Evolutionary conservation across 2,797 vertebrate species (phyloP).

Genomic region (Martes flavigula): DNA sequence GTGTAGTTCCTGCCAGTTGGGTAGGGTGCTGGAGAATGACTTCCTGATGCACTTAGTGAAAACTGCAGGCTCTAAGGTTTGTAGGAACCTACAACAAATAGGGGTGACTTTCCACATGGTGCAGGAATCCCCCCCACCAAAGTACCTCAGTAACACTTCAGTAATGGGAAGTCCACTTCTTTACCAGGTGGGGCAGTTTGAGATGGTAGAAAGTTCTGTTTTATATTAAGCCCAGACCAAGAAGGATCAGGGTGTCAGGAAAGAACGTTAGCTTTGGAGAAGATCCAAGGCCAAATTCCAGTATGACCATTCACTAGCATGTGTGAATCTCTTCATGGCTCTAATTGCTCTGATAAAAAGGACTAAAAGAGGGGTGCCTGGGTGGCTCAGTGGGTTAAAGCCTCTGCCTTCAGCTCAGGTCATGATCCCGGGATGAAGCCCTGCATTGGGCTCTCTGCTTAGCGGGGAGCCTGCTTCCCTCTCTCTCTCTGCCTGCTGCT

Average conservation of each 20-base stretch:
- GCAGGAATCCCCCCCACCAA: not conserved
- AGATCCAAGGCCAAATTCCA: not conserved
- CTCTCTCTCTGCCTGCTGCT: too few species aligned
- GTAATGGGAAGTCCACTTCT: not conserved
- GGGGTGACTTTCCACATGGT: not conserved
- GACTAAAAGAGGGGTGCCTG: not conserved
- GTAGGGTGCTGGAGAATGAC: not conserved
- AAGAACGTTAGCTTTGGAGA: not conserved
- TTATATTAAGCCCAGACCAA: not conserved
- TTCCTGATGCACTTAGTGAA: constrained; percentile 6
- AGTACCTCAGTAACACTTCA: not conserved
- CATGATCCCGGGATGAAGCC: too few species aligned
- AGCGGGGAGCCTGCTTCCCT: too few species aligned
- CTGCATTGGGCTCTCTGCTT: too few species aligned
- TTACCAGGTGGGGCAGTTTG: not conserved
- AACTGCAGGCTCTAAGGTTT: not conserved
- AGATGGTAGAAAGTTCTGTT: not conserved
- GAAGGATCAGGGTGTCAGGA: not conserved
- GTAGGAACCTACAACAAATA: not conserved
- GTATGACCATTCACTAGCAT: not conserved
- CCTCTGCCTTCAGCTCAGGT: too few species aligned
- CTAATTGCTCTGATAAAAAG: not conserved
- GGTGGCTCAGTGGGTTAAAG: too few species aligned
- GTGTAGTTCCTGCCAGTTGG: not conserved
- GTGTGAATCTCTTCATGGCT: not conserved